Evolutionary conservation across 2,797 vertebrate genomes (phyloP), one percentile per base, ranked within the genome.

Genomic region (Lutjanus argentimaculatus): DNA sequence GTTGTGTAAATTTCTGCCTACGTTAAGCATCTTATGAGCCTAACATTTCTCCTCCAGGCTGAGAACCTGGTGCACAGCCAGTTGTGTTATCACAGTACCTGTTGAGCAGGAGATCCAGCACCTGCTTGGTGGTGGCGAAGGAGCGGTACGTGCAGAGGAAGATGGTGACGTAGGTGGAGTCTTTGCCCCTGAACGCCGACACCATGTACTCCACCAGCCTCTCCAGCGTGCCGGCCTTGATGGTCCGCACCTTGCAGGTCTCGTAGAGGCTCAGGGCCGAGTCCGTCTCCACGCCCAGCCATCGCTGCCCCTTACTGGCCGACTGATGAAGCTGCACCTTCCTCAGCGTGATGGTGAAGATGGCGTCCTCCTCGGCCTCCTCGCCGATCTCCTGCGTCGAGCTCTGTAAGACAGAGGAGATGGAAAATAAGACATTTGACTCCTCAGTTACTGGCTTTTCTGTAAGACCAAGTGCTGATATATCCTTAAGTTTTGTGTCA

Each of bases 371-470:
- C 94, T 98, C 97, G 78, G 97, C 95, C 95, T 99, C 98, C 95
- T 99, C 98, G 17, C 97, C 98, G 0, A 99, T 99, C 97, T 99
- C 98, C 97, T 99, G 98, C 69, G 98, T 98, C 90, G 97, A 97
- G 96, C 97, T 99, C 98, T 99, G 89, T 1, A 13, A 53, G n/a
- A 68, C 66, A 43, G 22, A 53, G 0, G 2, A 53, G n/a, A 48
- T 0, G 1, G 15, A 72, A 59, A 66, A 42, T 22, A 0, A 66
- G 46, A 80, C 5, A 8, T 65, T 62, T 65, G 12, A 40, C 46
- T 74, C 16, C 13, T 64, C 7, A 8, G 17, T 36, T 11, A 17
- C 2, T 3, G 6, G 7, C 2, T 52, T 67, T 11, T 49, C 9
- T 72, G 25, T 46, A 16, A 17, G 16, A n/a, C 19, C 6, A 17